phyloP scores from a whole-genome alignment of 2,113 vertebrate genomes.

The Aptenodytes forsteri region DNA sequence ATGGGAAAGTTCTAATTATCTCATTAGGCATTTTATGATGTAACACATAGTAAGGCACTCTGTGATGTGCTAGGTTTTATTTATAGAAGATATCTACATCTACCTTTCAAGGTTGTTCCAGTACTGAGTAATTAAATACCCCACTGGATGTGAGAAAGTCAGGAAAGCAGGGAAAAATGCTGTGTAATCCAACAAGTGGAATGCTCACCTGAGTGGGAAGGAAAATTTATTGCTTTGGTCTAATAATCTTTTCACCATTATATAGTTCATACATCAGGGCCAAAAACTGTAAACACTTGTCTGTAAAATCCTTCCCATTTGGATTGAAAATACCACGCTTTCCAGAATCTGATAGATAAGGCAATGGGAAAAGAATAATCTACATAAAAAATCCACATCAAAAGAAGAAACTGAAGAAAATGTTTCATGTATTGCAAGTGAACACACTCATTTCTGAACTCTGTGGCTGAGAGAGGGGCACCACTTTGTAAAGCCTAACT shows the following conservation, averaged over 20 bases:
- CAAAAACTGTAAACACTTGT: not conserved
- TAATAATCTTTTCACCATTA: not conserved
- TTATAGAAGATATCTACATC: not conserved
- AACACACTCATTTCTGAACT: not conserved
- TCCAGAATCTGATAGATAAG: not conserved
- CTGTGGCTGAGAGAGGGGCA: not conserved
- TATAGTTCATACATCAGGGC: not conserved
- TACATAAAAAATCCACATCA: not conserved
- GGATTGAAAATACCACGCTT: not conserved
- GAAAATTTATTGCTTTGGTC: not conserved
- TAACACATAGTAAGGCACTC: not conserved
- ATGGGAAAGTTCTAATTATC: not conserved
- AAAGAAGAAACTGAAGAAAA: not conserved
- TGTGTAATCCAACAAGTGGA: not conserved
- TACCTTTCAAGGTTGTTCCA: not conserved
- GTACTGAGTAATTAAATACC: not conserved
- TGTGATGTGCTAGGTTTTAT: not conserved
- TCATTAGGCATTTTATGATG: not conserved
- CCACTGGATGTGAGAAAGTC: not conserved
- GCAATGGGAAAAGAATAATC: not conserved
- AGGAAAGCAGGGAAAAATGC: not conserved
- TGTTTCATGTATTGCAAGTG: rapidly evolving
- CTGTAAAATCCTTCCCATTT: not conserved
- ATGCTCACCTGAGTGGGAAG: not conserved
- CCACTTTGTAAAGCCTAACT: not conserved